Percentiles rank a stretch among this genome's conserved stretches.
phyloP scores from a whole-genome alignment of 2,797 vertebrate genomes.

The Amblyraja radiata region DNA sequence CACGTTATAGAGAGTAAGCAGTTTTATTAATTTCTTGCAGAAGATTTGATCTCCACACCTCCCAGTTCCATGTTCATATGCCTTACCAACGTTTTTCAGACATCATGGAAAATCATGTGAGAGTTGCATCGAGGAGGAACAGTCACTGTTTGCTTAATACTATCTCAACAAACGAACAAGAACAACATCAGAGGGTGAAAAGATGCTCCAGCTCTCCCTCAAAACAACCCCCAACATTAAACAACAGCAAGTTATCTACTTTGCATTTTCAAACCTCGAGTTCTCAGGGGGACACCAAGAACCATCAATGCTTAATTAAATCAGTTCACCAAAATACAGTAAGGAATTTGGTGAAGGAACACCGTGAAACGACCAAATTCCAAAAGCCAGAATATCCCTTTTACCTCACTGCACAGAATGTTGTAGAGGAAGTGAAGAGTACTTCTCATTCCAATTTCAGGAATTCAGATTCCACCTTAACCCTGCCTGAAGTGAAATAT shows the following conservation, averaged over 20 bases:
- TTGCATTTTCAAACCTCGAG: conserved; percentile 15
- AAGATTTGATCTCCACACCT: background rate
- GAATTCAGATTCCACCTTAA: conserved; percentile 5
- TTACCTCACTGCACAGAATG: background rate
- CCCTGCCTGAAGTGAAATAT: background rate
- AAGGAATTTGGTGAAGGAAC: background rate
- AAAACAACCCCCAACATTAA: conserved; percentile 4
- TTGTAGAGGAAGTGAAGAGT: background rate
- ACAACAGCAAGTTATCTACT: background rate
- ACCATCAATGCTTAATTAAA: conserved; percentile 1
- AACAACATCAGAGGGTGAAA: background rate
- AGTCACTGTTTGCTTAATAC: background rate
- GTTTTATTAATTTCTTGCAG: conserved; percentile 7
- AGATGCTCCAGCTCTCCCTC: background rate
- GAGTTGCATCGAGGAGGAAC: background rate
- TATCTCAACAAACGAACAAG: background rate
- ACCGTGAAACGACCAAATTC: conserved; percentile 4
- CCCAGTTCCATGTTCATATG: background rate
- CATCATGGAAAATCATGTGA: conserved; percentile 10
- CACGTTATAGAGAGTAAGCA: background rate
- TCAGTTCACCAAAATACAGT: background rate
- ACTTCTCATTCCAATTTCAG: conserved; percentile 1
- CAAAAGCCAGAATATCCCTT: background rate
- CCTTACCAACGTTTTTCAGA: too few relatives aligned
- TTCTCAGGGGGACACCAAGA: background rate